Conservation (phyloP, 2,888 invertebrate species). For the Ganaspis brasiliensis region DNA sequence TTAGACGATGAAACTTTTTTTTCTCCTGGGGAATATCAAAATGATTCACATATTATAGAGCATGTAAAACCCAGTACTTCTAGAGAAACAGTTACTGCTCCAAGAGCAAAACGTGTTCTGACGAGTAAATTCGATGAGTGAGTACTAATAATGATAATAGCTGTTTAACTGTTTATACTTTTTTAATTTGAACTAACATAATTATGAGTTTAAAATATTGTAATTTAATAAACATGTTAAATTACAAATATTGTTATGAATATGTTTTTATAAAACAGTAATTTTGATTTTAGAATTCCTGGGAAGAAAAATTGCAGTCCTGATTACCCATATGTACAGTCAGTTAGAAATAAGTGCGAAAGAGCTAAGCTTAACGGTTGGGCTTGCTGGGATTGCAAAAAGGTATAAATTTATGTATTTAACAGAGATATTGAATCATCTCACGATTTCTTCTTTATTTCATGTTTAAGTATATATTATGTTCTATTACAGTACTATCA, state of each 20-base stretch:
- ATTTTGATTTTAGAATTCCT: constrained; percentile 60
- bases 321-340: constrained; percentile 69
- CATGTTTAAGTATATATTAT: too few relatives aligned
- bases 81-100: constrained; percentile 47
- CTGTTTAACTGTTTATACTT: too few relatives aligned
- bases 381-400: constrained; percentile 78
- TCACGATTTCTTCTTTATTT: too few relatives aligned
- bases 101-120: constrained; percentile 55
- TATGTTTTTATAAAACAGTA: too few relatives aligned
- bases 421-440: neutral
- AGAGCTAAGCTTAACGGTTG: constrained; percentile 77
- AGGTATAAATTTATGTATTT: constrained; percentile 71
- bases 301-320: constrained; percentile 65
- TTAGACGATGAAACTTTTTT: constrained; percentile 68
- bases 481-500: constrained; percentile 54
- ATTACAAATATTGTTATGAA: too few relatives aligned
- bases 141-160: constrained; percentile 42
- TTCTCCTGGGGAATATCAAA: constrained; percentile 60
- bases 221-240: too few relatives aligned
- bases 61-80: constrained; percentile 55
- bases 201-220: too few relatives aligned
- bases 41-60: constrained; percentile 49
- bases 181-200: neutral
- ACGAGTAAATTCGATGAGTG: constrained; percentile 64
- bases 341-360: constrained; percentile 76